These are phyloP conservation scores for Tridacna crocea DNA, from an alignment of 2,888 invertebrate species.

Conservation along the genomic window DNA sequence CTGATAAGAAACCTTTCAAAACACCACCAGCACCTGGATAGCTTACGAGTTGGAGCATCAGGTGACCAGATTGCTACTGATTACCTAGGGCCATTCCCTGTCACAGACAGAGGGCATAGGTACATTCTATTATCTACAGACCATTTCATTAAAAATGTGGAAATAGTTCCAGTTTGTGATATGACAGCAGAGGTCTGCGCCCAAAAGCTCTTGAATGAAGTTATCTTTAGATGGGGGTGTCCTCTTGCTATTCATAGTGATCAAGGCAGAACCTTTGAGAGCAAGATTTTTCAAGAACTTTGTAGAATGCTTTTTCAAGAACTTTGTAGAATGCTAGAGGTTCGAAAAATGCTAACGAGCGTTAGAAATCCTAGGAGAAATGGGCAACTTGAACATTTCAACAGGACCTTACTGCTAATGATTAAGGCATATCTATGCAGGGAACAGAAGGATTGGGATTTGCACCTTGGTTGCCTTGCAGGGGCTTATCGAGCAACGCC, in stretches of 20 bases:
- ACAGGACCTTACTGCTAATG: constrained; percentile 42
- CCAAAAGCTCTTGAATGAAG: not conserved
- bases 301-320: too few species aligned
- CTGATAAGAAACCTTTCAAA: not conserved
- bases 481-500: constrained; percentile 54
- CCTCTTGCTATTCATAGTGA: not conserved
- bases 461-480: constrained; percentile 45
- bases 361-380: too few species aligned
- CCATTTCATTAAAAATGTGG: not conserved
- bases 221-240: not conserved
- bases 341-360: not conserved
- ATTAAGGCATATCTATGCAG: constrained; percentile 44
- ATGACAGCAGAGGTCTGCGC: not conserved
- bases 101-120: not conserved
- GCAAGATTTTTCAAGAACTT: not conserved
- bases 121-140: not conserved
- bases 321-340: not conserved
- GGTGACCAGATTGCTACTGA: not conserved
- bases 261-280: not conserved
- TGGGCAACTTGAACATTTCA: not conserved
- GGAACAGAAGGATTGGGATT: constrained; percentile 53
- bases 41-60: not conserved
- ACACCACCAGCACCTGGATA: not conserved
- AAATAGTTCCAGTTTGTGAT: not conserved
- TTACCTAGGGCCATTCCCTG: not conserved